Percentiles rank a stretch among this genome's conserved stretches.
Conservation (phyloP, 1,140 invertebrate species). For the Sarcophaga peregrina region DNA sequence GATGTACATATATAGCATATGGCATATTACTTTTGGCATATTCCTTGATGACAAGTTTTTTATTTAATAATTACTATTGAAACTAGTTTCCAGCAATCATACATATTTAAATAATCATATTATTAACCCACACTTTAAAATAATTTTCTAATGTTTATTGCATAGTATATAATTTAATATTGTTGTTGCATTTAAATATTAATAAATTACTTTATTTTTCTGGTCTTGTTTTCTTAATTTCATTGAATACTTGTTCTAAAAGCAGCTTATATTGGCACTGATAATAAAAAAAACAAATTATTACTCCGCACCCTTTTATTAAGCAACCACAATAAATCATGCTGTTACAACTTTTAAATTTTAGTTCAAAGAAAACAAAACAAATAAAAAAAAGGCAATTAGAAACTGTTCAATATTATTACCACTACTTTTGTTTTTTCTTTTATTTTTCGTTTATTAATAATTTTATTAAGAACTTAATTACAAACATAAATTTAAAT, state of each 20-base stretch:
- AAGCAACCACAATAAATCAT: constrained; percentile 2
- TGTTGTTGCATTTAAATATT: neutral
- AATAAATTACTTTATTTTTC: constrained; percentile 6
- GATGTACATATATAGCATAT: too few species aligned
- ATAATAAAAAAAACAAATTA: neutral
- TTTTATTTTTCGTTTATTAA: neutral
- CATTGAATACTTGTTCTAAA: constrained; percentile 3
- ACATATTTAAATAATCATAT: too few species aligned
- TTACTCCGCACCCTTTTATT: constrained; percentile 19
- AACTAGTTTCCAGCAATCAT: too few species aligned
- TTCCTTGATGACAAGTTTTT: too few species aligned
- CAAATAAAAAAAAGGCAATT: neutral
- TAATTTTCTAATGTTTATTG: too few species aligned
- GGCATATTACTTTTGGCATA: too few species aligned
- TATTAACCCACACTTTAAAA: neutral
- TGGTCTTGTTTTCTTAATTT: neutral
- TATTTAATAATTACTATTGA: too few species aligned
- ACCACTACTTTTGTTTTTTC: neutral
- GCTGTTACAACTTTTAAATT: neutral
- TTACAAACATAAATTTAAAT: constrained; percentile 12
- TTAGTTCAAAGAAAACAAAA: neutral
- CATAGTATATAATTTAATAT: too few species aligned
- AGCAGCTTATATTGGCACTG: neutral
- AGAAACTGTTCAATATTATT: neutral
- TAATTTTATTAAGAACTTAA: neutral